Conservation (phyloP, 2,888 invertebrate genomes). For the Pterobdella sp. region DNA sequence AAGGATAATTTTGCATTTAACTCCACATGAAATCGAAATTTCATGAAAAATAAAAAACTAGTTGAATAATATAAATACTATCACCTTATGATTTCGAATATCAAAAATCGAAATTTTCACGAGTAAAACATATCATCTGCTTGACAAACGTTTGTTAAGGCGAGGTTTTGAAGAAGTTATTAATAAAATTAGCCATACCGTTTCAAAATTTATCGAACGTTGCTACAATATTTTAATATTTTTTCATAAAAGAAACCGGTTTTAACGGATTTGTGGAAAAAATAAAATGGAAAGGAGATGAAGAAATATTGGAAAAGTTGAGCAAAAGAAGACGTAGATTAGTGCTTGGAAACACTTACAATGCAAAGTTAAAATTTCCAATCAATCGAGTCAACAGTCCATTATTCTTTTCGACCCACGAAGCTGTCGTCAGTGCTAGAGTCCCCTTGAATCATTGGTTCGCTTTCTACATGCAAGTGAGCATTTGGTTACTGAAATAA, state of each 20-base stretch:
- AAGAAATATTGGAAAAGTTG: neutral
- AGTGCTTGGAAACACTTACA: constrained; percentile 3
- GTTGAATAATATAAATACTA: no score
- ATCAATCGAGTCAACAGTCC: constrained; percentile 1
- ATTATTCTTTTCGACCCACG: neutral
- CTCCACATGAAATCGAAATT: no score
- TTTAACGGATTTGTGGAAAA: neutral
- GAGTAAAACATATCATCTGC: no score
- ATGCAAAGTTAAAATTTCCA: neutral
- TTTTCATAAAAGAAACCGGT: neutral
- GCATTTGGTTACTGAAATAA: neutral
- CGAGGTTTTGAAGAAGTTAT: no score
- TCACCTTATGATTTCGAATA: no score
- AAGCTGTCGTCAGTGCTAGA: neutral
- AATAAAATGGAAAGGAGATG: constrained; percentile 2
- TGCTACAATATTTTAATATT: no score
- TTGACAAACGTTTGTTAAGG: no score
- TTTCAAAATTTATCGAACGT: no score
- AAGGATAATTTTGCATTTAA: no score
- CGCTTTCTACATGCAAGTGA: neutral
- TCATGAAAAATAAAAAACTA: no score
- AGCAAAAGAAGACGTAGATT: neutral
- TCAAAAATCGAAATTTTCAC: no score
- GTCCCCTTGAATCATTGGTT: neutral
- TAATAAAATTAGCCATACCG: no score